Evolutionary conservation across 2,113 vertebrate genomes (phyloP).

Genomic region (Brachyhypopomus occidentalis): DNA sequence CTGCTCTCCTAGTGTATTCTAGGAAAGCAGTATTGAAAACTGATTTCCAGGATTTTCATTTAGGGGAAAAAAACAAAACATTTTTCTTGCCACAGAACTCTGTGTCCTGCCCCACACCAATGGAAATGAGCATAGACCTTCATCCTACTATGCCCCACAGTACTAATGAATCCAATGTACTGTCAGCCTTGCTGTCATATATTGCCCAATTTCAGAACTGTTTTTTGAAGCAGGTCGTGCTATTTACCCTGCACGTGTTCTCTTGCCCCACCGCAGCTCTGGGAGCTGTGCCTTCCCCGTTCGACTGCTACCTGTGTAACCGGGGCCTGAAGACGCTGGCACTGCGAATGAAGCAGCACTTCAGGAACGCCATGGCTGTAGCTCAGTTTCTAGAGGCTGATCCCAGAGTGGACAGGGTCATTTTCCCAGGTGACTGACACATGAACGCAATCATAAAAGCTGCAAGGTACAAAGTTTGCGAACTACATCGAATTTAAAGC

Average conservation of each 20-base stretch:
- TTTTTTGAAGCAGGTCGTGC: not conserved
- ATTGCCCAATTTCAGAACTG: not conserved
- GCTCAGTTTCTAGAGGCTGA: conserved; percentile 83
- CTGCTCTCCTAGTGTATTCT: no score
- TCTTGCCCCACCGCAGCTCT: conserved; percentile 72
- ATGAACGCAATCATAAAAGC: not conserved
- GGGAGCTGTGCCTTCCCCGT: conserved; percentile 87
- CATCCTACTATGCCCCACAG: no score
- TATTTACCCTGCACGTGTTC: not conserved
- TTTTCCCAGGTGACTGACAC: conserved; percentile 83
- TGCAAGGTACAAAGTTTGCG: not conserved
- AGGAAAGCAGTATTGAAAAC: no score
- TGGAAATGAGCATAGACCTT: no score
- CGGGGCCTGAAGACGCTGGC: conserved; percentile 91
- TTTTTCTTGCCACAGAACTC: no score
- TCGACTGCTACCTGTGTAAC: conserved; percentile 90
- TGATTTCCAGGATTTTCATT: no score
- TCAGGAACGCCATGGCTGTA: conserved; percentile 78
- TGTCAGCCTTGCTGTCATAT: not conserved
- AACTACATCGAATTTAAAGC: not conserved
- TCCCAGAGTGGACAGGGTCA: conserved; percentile 81
- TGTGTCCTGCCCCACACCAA: no score
- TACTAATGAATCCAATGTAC: no score
- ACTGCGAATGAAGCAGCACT: conserved; percentile 91
- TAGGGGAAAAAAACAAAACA: no score